Conservation (phyloP, 2,888 invertebrate species). For the Andrena haemorrhoa region DNA sequence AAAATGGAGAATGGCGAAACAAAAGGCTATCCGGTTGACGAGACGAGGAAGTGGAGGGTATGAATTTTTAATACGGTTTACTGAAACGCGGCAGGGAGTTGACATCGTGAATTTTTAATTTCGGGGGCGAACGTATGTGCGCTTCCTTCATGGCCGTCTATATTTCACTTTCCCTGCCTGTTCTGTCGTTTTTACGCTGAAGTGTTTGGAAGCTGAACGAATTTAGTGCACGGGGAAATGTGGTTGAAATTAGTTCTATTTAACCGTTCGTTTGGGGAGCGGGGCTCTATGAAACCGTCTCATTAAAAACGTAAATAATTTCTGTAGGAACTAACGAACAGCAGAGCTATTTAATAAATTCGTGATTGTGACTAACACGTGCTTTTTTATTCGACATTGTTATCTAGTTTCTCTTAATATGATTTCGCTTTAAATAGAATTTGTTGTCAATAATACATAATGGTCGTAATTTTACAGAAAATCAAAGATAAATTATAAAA, state of each 20-base stretch:
- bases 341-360: no score
- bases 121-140: background rate
- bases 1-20: conserved; percentile 5
- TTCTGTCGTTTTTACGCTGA: conserved; percentile 1
- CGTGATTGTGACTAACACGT: no score
- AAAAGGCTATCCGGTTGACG: background rate
- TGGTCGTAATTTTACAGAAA: no score
- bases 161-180: background rate
- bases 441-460: no score
- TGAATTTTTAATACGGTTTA: conserved; percentile 27
- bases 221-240: background rate
- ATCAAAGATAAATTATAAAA: no score
- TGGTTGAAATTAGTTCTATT: background rate
- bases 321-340: no score
- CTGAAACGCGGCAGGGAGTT: background rate
- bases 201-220: background rate
- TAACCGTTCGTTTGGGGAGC: background rate
- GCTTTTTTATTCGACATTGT: no score
- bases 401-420: no score
- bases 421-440: no score
- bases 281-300: no score
- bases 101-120: conserved; percentile 28
- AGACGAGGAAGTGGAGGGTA: conserved; percentile 1
- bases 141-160: conserved; percentile 1
- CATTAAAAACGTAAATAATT: no score